phyloP scores from a whole-genome alignment of 2,888 invertebrate genomes.

The Punctoribates punctum region DNA sequence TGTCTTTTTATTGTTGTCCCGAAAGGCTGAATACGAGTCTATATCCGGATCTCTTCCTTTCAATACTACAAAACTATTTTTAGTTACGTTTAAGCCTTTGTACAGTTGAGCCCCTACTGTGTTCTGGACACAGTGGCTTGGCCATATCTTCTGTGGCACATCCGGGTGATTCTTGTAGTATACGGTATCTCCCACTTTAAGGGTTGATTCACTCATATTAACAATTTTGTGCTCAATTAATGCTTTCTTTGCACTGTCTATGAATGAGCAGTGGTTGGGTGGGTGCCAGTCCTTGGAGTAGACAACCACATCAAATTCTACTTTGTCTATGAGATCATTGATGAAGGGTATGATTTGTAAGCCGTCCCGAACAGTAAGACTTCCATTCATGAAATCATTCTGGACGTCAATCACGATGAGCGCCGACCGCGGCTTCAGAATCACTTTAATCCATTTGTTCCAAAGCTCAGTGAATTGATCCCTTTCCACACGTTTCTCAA shows the following conservation, averaged over 20 bases:
- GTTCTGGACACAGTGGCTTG: constrained; percentile 90
- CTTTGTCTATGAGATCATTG: constrained; percentile 73
- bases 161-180: constrained; percentile 73
- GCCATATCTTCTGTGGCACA: constrained; percentile 85
- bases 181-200: constrained; percentile 75
- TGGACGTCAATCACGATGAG: constrained; percentile 93
- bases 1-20: constrained; percentile 80
- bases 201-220: not conserved
- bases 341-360: constrained; percentile 86
- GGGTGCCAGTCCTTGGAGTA: constrained; percentile 98
- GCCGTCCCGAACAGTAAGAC: constrained; percentile 85
- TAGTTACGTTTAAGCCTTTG: constrained; percentile 62
- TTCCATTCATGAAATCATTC: constrained; percentile 94
- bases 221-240: not conserved
- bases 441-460: constrained; percentile 81
- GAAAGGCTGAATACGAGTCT: constrained; percentile 96
- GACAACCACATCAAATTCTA: constrained; percentile 79
- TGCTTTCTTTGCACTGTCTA: constrained; percentile 61
- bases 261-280: constrained; percentile 88
- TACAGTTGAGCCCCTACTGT: constrained; percentile 93
- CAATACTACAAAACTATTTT: constrained; percentile 71
- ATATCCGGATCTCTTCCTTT: constrained; percentile 91
- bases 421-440: constrained; percentile 78
- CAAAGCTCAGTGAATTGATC: constrained; percentile 75
- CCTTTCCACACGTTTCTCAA: not conserved